Base-by-base conservation (phyloP, 1,140 invertebrate genomes). In the Macrotrachela quadricornifera region DNA sequence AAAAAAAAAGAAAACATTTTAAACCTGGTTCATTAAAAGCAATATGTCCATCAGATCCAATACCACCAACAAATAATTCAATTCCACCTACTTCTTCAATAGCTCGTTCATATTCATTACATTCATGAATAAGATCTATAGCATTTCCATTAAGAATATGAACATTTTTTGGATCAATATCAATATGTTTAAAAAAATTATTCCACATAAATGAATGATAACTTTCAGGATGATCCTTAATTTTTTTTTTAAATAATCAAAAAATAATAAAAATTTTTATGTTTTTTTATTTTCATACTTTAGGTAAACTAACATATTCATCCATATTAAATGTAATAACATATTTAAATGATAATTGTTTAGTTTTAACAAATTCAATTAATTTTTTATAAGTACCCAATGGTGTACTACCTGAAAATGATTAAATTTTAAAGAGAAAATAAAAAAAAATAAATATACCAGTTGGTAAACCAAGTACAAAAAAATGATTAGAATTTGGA, bases 311-410 rank as follows among this genome's bases (percentile, higher is more conserved):
- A 46, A 96, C 90, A 73, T 97, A 97, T 73, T 97, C 92, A 67
- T 97, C 92, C 92, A 97, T 97, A 64, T 99, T 97, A 65, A 97
- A 97, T 0, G 92, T 96, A 66, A 85, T 92, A 2, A 97, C 91
- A 76, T 90, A 87, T 69, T 88, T 82, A 67, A 99, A 97, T 0
- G 87, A 94, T 15, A 97, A 66, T 68, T 80, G 79, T 54, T 86
- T 86, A 61, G 76, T 77, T 64, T 83, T 82, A 64, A 90, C 72
- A 68, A 78, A 91, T 68, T 95, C 79, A 58, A 95, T 87, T 14
- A 97, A 73, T 59, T 85, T 82, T 64, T 79, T 78, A 69, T 97
- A 97, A 79, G 91, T 95, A 58, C 84, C 85, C 46, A 90, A 72
- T 12, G 91, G 92, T 14, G 92, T 97, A 50, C 87, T 81, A 48